A percentile compares a stretch with the other conserved stretches of the same genome.
Conservation (phyloP, 2,888 invertebrate genomes). For the Thysanoteuthis rhombus region DNA sequence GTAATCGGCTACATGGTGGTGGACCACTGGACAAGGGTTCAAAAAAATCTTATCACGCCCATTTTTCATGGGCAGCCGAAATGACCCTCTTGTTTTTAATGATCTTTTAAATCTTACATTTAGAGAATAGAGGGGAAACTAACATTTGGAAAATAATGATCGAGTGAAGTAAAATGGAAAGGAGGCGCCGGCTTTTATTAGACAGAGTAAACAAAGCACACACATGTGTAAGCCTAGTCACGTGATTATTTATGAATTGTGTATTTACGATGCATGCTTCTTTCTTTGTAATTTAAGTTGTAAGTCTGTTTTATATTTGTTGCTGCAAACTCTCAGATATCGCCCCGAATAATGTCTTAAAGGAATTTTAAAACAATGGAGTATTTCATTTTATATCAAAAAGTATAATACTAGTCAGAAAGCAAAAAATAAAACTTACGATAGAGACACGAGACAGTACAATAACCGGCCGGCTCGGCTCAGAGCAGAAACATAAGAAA, state of each 20-base stretch:
- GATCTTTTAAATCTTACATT: background rate
- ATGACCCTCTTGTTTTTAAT: background rate
- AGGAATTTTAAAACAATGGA: too few species aligned
- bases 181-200: background rate
- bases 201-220: background rate
- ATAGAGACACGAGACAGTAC: background rate
- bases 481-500: too few species aligned
- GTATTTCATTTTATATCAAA: background rate
- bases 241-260: background rate
- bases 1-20: too few species aligned
- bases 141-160: background rate
- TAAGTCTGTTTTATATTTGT: background rate
- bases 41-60: too few species aligned
- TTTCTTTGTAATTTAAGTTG: background rate
- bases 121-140: background rate
- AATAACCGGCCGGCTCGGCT: too few species aligned
- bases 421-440: background rate
- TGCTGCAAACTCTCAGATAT: background rate
- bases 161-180: background rate
- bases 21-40: too few species aligned
- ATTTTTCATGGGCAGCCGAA: background rate
- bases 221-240: background rate
- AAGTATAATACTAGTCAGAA: background rate
- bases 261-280: background rate
- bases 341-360: too few species aligned